Base-by-base conservation (phyloP, 2,888 invertebrate species). In the Alcis repandata region DNA sequence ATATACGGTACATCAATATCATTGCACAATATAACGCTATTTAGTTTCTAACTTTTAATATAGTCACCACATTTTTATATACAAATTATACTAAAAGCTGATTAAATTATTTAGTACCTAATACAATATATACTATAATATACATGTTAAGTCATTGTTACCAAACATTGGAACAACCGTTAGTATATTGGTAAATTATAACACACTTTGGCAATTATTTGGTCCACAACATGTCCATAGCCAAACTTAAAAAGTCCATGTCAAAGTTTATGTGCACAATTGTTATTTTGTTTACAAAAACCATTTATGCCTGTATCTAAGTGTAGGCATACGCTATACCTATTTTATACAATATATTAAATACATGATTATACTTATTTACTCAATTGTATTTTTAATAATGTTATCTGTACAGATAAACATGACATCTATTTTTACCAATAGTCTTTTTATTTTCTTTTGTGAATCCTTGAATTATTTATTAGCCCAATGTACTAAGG, bases 121-220 rank as follows among this genome's bases (percentile, higher is more conserved):
- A n/a, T n/a, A n/a, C n/a, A n/a, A n/a, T n/a, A n/a, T n/a, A n/a
- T n/a, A n/a, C n/a, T 27, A 27, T 4, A 27, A 27, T 27, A 27
- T 10, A 20, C 20, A 41, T 41, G 41, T 7, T n/a, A 38, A 38
- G 38, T 38, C 38, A n/a, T 40, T 41, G 20, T 19, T 4, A 65
- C 60, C 27, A 41, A 7, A 8, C 4, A 41, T 41, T 15, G 15
- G 17, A 41, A 41, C 7, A 41, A 41, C 8, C 41, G 11, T 20
- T 11, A 43, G 43, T 43, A 43, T 43, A 20, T 43, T 43, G 19
- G 20, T 32, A 32, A 49, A 32, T 32, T 32, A 48, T 48, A 49
- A 17, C 46, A 46, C 8, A 49, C 71, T 76, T 79, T 76, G 74
- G 75, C 72, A 72, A 73, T 67, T 71, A 70, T 76, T 79, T 79